Evolutionary conservation across 30 jellyfish, hydroid and myxozoan species (phyloP).

Genomic region (Turritopsis rubra): DNA sequence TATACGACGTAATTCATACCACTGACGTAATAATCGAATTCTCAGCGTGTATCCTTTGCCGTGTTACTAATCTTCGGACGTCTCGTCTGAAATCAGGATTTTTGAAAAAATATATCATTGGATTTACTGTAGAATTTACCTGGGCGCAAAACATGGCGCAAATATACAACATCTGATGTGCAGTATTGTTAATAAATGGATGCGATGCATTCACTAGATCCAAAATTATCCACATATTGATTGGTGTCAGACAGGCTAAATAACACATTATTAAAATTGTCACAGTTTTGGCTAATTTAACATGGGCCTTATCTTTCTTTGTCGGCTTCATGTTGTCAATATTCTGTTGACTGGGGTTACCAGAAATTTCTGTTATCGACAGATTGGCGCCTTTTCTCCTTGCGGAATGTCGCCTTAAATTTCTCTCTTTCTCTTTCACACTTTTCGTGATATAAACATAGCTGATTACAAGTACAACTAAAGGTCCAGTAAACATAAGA

Average conservation of each 20-base stretch:
- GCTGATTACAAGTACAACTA: background rate
- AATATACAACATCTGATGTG: background rate
- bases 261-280: conserved; percentile 18
- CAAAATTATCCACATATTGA: conserved; percentile 6
- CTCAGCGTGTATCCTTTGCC: background rate
- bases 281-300: conserved; percentile 23
- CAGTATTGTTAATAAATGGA: background rate
- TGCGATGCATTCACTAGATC: background rate
- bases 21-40: background rate
- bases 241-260: conserved; percentile 5
- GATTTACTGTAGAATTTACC: conserved; percentile 59
- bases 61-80: conserved; percentile 23
- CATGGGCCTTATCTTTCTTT: background rate
- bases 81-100: conserved; percentile 51
- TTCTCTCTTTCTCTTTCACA: conserved; percentile 19
- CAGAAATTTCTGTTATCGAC: background rate
- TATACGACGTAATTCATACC: background rate
- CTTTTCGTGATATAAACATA: conserved; percentile 1
- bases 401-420: background rate
- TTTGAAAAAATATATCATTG: conserved; percentile 53
- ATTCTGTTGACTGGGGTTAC: background rate
- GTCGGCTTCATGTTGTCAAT: background rate
- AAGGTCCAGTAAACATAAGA: conserved; percentile 2
- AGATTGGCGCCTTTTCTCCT: background rate
- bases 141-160: conserved; percentile 14